Evolutionary conservation across 2,888 invertebrate genomes (phyloP).

Genomic region (Griposia aprilina): DNA sequence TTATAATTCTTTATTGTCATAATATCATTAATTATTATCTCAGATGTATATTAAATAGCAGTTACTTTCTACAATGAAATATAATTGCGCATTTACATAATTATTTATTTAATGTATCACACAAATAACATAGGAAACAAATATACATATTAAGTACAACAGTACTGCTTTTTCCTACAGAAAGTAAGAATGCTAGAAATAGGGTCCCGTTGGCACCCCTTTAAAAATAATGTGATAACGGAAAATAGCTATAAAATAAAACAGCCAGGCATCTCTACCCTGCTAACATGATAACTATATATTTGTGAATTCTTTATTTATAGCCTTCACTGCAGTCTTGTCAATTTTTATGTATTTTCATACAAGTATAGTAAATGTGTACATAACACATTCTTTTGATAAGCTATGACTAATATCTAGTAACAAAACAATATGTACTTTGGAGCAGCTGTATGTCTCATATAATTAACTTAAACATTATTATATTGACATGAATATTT

Average conservation of each 20-base stretch:
- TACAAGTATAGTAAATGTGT: background rate
- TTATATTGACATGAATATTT: no score
- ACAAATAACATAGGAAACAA: background rate
- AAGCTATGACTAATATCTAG: conserved; percentile 23
- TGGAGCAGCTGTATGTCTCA: conserved; percentile 6
- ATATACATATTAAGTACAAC: no score
- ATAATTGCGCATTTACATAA: no score
- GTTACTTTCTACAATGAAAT: background rate
- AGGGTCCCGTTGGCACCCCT: background rate
- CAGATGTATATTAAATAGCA: background rate
- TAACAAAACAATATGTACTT: background rate
- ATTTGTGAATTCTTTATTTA: background rate
- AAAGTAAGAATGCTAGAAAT: background rate
- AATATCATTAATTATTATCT: background rate
- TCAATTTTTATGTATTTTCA: background rate
- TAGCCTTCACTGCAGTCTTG: background rate
- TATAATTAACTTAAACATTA: background rate
- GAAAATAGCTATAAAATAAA: background rate
- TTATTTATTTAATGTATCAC: background rate
- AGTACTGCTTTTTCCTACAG: background rate
- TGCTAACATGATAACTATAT: background rate
- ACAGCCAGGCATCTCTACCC: background rate
- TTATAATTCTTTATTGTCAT: background rate
- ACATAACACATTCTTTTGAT: conserved; percentile 29
- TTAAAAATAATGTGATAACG: background rate